Percentiles rank a stretch among this genome's conserved stretches.
Evolutionary conservation across 2,888 invertebrate genomes (phyloP).

Genomic region (Atrina japonica): DNA sequence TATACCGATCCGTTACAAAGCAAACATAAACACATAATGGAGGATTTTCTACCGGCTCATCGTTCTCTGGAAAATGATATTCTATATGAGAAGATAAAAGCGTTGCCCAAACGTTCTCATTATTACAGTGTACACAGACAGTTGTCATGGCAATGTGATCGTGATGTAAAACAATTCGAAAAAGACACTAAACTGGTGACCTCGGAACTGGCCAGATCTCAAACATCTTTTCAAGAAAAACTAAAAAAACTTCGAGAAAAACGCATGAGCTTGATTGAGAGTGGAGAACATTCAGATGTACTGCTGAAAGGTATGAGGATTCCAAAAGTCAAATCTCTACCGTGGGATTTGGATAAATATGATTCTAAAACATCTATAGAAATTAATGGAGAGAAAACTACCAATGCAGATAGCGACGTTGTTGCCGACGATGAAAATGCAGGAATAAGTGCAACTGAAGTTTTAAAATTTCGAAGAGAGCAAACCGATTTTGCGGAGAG

Average conservation of each 20-base stretch:
- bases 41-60: conserved; percentile 2
- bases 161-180: conserved; percentile 58
- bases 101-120: conserved; percentile 54
- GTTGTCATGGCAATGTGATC: conserved; percentile 60
- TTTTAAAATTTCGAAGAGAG: too few relatives aligned
- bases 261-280: conserved; percentile 19
- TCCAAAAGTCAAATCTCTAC: neutral
- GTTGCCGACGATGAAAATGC: too few relatives aligned
- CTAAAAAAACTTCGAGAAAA: conserved; percentile 47
- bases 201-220: conserved; percentile 51
- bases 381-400: too few relatives aligned
- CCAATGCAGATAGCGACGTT: too few relatives aligned
- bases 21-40: too few relatives aligned
- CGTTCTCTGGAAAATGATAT: conserved; percentile 61
- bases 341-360: too few relatives aligned
- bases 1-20: too few relatives aligned
- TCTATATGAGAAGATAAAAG: conserved; percentile 59
- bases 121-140: conserved; percentile 60
- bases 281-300: conserved; percentile 13
- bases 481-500: too few relatives aligned
- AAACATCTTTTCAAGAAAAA: conserved; percentile 52
- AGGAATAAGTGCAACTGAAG: too few relatives aligned
- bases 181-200: conserved; percentile 54
- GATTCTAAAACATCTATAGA: too few relatives aligned
- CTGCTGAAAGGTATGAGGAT: neutral